phyloP scores from a whole-genome alignment of 2,113 vertebrate genomes.

The Apodemus sylvaticus region DNA sequence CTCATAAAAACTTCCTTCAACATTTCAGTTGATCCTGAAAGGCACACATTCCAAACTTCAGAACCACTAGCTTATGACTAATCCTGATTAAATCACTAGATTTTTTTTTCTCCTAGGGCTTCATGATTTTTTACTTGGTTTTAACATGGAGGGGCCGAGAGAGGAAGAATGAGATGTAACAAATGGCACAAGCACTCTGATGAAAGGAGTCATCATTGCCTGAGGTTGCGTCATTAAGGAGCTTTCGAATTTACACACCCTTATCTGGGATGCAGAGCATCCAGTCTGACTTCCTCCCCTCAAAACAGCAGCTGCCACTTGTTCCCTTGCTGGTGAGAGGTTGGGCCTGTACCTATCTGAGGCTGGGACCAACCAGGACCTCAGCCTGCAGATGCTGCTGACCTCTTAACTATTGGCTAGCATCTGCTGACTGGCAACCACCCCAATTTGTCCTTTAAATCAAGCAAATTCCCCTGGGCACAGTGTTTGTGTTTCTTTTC shows the following conservation, averaged over 20 bases:
- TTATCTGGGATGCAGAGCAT: neutral
- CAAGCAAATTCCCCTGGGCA: accelerated
- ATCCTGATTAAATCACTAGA: constrained; percentile 67
- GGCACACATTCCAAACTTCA: constrained; percentile 51
- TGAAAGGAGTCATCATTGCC: neutral
- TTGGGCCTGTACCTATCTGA: neutral
- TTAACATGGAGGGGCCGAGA: constrained; percentile 15
- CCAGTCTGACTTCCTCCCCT: neutral
- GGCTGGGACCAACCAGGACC: accelerated
- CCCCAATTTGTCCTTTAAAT: neutral
- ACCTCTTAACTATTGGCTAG: too few relatives aligned
- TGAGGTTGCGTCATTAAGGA: neutral
- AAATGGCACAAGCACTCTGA: constrained; percentile 42
- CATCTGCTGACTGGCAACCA: neutral
- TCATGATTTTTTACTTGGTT: constrained; percentile 9
- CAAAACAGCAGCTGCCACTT: neutral
- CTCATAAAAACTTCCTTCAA: constrained; percentile 29
- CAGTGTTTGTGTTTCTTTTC: neutral
- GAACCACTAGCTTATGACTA: constrained; percentile 69
- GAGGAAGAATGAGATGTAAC: constrained; percentile 55
- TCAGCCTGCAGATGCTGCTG: neutral
- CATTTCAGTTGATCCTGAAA: constrained; percentile 47
- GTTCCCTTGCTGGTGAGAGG: neutral
- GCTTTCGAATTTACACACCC: neutral
- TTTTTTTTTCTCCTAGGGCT: constrained; percentile 29